These are phyloP conservation scores for Hypotaenidia okinawae DNA, from an alignment of 2,797 vertebrate species.

Conservation along the genomic window DNA sequence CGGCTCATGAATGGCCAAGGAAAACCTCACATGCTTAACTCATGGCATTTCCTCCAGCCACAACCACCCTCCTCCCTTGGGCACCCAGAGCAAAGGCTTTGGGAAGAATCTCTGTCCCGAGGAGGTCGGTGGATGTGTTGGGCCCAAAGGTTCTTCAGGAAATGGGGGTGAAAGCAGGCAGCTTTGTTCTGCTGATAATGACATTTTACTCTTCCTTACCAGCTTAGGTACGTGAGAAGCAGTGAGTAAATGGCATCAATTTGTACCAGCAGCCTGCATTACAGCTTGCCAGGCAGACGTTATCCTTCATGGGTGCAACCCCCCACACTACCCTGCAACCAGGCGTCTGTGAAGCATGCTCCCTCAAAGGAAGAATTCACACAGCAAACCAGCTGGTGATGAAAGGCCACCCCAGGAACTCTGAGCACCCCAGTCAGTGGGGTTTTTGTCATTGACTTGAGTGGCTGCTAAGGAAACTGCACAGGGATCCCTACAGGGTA, in stretches of 20 bases:
- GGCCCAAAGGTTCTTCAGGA: background rate
- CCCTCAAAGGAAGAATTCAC: background rate
- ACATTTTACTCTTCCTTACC: background rate
- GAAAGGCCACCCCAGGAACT: background rate
- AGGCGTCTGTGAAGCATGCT: background rate
- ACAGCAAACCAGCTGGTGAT: background rate
- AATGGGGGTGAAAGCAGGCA: background rate
- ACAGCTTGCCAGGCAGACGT: too few species aligned
- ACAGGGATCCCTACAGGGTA: rapidly evolving
- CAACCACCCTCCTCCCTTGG: background rate
- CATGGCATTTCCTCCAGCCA: background rate
- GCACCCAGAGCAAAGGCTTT: background rate
- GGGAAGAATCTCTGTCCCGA: background rate
- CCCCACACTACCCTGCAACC: background rate
- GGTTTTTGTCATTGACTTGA: background rate
- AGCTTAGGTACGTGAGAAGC: background rate
- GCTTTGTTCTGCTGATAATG: background rate
- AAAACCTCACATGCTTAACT: background rate
- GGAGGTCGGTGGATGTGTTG: background rate
- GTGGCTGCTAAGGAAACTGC: background rate
- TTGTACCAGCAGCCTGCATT: background rate
- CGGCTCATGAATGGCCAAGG: background rate
- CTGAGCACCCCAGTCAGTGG: background rate
- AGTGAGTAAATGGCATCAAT: background rate
- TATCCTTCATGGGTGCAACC: background rate